Base-by-base conservation (phyloP, 2,888 invertebrate genomes). In the Callyntrura guangdongensis region DNA sequence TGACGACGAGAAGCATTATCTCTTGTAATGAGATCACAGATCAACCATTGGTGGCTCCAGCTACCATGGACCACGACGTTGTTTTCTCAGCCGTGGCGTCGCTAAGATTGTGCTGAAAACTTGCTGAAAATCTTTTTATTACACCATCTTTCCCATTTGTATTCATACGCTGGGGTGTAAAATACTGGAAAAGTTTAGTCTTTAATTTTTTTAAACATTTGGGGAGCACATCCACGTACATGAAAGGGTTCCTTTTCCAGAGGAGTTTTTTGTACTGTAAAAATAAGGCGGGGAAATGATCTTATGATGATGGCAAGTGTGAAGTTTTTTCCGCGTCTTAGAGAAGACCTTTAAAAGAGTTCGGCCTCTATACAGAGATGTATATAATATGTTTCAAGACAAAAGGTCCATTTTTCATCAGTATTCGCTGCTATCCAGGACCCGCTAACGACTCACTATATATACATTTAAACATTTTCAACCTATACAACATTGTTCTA, bases 101-200 rank as follows among this genome's bases (percentile, higher is more conserved):
- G 47, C 1, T 8, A 67, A 67, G n/a, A 45, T 14, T 72, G 72
- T 22, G 14, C 22, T 77, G 53, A 22, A 53, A 67, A 59, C 25
- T 89, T 83, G 61, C 45, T 67, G 56, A 89, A 89, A 89, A 59
- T 74, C 69, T 86, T 84, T 89, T 90, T 90, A 85, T 90, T 90
- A 81, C 85, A 17, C 45, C 67, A 81, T 59, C 67, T 81, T 86
- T 79, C 89, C 69, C 79, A 86, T 90, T 90, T 86, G 85, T 90
- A 90, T 90, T 90, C 90, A 90, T 90, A 90, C 84, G 36, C 53
- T 77, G 81, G 77, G 25, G 83, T 69, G 85, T 90, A 90, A 90
- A 81, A 90, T 90, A 90, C 81, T 79, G 85, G 90, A 69, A 86
- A 90, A 90, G 85, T 90, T 90, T 90, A 85, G 79, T 79, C 90